A percentile compares a stretch with the other conserved stretches of the same genome.
Evolutionary conservation across 2,797 vertebrate genomes (phyloP).

Genomic region (Peromyscus eremicus): DNA sequence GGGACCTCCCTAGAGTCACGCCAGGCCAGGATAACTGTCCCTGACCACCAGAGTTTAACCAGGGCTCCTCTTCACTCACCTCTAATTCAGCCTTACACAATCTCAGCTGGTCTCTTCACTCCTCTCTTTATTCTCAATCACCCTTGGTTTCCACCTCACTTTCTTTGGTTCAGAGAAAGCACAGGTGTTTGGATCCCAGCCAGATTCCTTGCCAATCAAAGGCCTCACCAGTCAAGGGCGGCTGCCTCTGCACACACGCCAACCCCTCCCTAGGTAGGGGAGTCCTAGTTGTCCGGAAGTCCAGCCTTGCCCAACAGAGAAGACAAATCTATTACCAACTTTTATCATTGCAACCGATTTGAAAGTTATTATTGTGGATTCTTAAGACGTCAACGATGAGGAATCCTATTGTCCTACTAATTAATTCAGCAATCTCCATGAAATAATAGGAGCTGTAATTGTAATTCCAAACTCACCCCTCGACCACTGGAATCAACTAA

Average conservation of each 20-base stretch:
- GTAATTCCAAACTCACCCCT: conserved; percentile 88
- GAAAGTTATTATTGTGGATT: conserved; percentile 82
- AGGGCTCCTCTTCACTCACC: neutral
- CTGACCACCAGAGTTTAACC: neutral
- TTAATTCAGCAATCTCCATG: conserved; percentile 87
- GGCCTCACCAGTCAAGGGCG: neutral
- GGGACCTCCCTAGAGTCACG: neutral
- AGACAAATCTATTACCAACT: conserved; percentile 52
- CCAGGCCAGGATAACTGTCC: neutral
- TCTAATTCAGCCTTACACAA: neutral
- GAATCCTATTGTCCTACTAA: conserved; percentile 86
- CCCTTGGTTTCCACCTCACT: neutral
- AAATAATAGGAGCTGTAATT: conserved; percentile 87
- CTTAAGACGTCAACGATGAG: conserved; percentile 84
- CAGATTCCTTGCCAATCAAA: neutral
- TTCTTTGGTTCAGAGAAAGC: neutral
- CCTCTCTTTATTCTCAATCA: neutral
- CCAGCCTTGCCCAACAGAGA: neutral
- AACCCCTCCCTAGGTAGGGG: neutral
- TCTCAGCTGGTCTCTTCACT: neutral
- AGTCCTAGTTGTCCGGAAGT: neutral
- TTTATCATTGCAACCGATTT: conserved; percentile 66
- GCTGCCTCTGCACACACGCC: neutral
- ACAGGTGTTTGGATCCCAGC: neutral
- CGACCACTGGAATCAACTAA: conserved; percentile 89